phyloP scores from a whole-genome alignment of 2,888 invertebrate species.

The Strigamia crassipes region DNA sequence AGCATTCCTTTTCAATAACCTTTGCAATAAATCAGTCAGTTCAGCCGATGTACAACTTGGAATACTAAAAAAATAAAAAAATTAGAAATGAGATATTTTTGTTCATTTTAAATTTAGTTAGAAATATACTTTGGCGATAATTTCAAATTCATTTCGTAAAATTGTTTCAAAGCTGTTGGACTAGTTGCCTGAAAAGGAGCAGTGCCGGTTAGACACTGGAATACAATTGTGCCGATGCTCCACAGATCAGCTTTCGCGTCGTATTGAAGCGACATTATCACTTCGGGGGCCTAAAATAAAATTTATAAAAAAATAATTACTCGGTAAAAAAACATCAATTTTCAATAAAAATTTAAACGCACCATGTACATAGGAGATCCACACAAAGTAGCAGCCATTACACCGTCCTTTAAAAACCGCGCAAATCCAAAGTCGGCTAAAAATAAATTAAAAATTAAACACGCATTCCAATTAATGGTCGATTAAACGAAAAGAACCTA shows the following conservation, averaged over 20 bases:
- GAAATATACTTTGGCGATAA: slow-evolving; percentile 80
- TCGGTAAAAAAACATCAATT: not conserved
- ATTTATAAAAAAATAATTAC: slow-evolving; percentile 48
- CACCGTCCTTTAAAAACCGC: slow-evolving; percentile 95
- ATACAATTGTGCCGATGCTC: slow-evolving; percentile 98
- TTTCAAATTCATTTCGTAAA: slow-evolving; percentile 93
- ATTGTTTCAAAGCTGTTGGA: slow-evolving; percentile 94
- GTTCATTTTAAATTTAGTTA: not conserved
- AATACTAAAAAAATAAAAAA: slow-evolving; percentile 69
- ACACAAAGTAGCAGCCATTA: slow-evolving; percentile 99
- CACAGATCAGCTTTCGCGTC: slow-evolving; percentile 99
- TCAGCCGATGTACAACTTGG: slow-evolving; percentile 91
- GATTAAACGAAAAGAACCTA: slow-evolving; percentile 57
- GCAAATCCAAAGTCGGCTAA: slow-evolving; percentile 99
- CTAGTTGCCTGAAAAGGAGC: slow-evolving; percentile 96
- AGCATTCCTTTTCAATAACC: slow-evolving; percentile 84
- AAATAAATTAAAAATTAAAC: slow-evolving; percentile 53
- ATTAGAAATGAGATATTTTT: slow-evolving; percentile 10
- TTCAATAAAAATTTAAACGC: slow-evolving; percentile 54
- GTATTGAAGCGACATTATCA: slow-evolving; percentile 98
- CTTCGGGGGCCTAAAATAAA: slow-evolving; percentile 83
- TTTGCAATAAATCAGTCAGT: slow-evolving; percentile 81
- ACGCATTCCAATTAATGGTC: too few species aligned
- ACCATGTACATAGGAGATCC: slow-evolving; percentile 99
- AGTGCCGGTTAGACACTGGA: slow-evolving; percentile 96